Evolutionary conservation across 2,113 vertebrate species (phyloP).

Genomic region (Mungos mungo): DNA sequence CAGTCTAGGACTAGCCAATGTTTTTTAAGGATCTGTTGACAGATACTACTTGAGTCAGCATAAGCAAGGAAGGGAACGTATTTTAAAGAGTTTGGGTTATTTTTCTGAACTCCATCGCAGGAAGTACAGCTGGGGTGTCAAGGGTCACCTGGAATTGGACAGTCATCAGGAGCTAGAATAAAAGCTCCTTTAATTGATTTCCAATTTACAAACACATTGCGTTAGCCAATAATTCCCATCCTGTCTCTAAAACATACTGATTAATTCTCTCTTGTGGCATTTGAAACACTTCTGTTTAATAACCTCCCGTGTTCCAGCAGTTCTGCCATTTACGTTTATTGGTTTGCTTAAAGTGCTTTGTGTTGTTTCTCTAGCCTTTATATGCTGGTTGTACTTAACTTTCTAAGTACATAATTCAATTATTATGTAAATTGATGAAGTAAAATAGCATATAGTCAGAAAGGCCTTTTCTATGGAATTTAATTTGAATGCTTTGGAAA

Average conservation of each 20-base stretch:
- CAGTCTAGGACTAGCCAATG: not conserved
- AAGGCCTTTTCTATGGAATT: not conserved
- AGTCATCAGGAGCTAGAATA: slow-evolving; percentile 7
- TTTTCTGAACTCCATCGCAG: not conserved
- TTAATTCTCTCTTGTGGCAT: not conserved
- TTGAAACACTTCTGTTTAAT: slow-evolving; percentile 7
- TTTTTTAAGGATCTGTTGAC: not conserved
- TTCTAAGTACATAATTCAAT: not conserved
- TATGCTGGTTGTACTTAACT: not conserved
- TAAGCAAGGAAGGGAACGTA: not conserved
- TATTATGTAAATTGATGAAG: slow-evolving; percentile 41
- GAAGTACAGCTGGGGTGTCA: not conserved
- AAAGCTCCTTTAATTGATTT: slow-evolving; percentile 49
- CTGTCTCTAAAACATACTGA: not conserved
- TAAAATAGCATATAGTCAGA: not conserved
- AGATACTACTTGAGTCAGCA: not conserved
- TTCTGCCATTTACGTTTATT: not conserved
- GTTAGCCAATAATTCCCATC: not conserved
- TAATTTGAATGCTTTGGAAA: not conserved
- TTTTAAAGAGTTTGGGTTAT: not conserved
- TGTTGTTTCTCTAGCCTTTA: not conserved
- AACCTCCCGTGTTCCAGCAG: not conserved
- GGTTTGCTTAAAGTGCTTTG: not conserved
- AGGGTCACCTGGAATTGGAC: not conserved
- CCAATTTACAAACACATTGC: slow-evolving; percentile 13